Base-by-base conservation (phyloP, 2,888 invertebrate genomes). In the Pristionchus arcanus region DNA sequence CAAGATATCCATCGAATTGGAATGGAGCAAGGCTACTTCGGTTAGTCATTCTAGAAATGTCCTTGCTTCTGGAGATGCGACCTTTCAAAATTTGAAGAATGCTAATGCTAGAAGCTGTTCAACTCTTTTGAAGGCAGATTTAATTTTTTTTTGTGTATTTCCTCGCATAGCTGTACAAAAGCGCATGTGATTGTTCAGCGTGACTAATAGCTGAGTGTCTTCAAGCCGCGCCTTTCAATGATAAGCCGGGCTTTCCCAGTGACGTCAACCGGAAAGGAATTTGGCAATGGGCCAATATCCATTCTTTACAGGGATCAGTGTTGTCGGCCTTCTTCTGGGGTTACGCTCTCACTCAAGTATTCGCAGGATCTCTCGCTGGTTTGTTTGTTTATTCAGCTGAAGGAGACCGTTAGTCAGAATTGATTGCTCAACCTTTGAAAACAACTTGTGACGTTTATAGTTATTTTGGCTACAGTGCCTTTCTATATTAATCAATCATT, bases 241-340 rank as follows among this genome's bases (percentile, higher is more conserved):
- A 81, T 81, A 81, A 81, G 81, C 55, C 5, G 34, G 34, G 31
- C 34, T 28, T 89, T 71, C 28, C 71, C 71, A 19, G 13, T 71
- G 71, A 71, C 19, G 71, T 71, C 71, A 71, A 15, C 13, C 66
- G n/a, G 66, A 66, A n/a, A 55, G 1, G n/a, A 2, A 66, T 7
- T 71, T 34, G 34, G 31, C 9, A 71, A 16, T 0, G 13, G 0
- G 71, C 34, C 71, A 71, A 71, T 21, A 55, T 71, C 34, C 1
- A 1, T 34, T 68, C 66, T 31, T 90, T 91, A 49, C 91, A 95
- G 95, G 97, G 97, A n/a, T 96, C 96, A 1, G 96, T 97, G 86
- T 95, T 97, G 49, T 97, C 97, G 37, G 96, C 97, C 42, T 97
- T 97, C 94, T 97, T 97, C 94, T 97, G 97, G 97, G 97, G 97